Evolutionary conservation across 2,797 vertebrate genomes (phyloP).

Genomic region (Carcharodon carcharias): DNA sequence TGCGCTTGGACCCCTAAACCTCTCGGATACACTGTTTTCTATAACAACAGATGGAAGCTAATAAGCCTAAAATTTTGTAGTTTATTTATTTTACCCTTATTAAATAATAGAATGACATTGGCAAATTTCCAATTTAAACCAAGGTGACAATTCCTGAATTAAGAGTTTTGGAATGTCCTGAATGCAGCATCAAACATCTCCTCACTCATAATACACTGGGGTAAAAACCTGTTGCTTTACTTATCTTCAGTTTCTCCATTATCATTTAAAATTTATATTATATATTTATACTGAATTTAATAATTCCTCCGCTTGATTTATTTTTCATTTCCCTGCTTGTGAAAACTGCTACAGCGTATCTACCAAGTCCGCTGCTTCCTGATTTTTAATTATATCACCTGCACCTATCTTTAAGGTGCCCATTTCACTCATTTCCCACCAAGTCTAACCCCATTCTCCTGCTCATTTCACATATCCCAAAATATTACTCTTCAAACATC

Average conservation of each 20-base stretch:
- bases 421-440: neutral
- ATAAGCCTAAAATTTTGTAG: neutral
- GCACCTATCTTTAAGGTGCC: neutral
- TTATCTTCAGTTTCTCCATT: neutral
- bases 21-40: neutral
- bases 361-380: neutral
- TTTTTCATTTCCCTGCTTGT: neutral
- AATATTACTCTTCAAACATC: neutral
- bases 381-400: neutral
- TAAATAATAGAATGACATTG: neutral
- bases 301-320: neutral
- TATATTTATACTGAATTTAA: neutral
- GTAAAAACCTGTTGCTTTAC: neutral
- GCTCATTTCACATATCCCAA: neutral
- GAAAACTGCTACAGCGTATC: neutral
- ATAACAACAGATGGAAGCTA: neutral
- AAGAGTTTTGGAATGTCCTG: neutral
- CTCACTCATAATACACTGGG: neutral
- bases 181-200: neutral
- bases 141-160: neutral
- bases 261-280: neutral
- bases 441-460: neutral
- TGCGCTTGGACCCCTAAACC: neutral
- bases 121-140: neutral
- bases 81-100: neutral